phyloP scores from a whole-genome alignment of 2,113 vertebrate genomes.

The Anguilla rostrata region DNA sequence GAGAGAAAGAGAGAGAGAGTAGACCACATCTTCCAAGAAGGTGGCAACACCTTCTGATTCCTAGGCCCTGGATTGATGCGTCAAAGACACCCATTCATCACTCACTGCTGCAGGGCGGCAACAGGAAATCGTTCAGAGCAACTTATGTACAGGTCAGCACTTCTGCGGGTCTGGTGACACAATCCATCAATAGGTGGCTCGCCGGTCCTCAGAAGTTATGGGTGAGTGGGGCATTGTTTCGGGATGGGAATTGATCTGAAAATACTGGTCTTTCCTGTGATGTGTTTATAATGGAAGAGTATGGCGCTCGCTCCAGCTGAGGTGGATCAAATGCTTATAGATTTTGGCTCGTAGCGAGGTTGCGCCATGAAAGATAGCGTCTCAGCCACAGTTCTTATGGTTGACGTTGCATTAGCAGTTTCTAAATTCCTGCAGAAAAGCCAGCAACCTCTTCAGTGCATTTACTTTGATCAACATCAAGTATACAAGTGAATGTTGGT shows the following conservation, averaged over 20 bases:
- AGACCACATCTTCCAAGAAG: conserved; percentile 16
- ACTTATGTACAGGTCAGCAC: conserved; percentile 51
- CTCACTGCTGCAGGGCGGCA: conserved; percentile 49
- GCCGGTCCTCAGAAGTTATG: conserved; percentile 37
- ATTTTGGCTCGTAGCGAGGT: background rate
- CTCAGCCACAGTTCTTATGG: background rate
- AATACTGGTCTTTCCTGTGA: conserved; percentile 32
- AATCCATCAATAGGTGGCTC: conserved; percentile 47
- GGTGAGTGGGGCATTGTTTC: conserved; percentile 40
- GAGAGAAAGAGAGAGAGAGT: conserved; percentile 14
- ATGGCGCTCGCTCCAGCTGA: conserved; percentile 26
- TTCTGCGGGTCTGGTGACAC: conserved; percentile 40
- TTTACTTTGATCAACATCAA: background rate
- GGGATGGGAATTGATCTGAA: conserved; percentile 28
- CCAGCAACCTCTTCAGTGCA: background rate
- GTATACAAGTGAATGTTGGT: background rate
- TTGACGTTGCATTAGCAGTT: background rate
- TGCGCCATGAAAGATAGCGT: background rate
- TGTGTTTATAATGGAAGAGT: conserved; percentile 45
- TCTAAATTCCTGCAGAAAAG: background rate
- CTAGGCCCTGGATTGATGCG: conserved; percentile 55
- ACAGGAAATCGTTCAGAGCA: conserved; percentile 52
- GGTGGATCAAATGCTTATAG: background rate
- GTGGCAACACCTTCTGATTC: conserved; percentile 15
- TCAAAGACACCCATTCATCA: conserved; percentile 59